Conservation (phyloP, 2,797 vertebrate species). For the Lutjanus campechanus region DNA sequence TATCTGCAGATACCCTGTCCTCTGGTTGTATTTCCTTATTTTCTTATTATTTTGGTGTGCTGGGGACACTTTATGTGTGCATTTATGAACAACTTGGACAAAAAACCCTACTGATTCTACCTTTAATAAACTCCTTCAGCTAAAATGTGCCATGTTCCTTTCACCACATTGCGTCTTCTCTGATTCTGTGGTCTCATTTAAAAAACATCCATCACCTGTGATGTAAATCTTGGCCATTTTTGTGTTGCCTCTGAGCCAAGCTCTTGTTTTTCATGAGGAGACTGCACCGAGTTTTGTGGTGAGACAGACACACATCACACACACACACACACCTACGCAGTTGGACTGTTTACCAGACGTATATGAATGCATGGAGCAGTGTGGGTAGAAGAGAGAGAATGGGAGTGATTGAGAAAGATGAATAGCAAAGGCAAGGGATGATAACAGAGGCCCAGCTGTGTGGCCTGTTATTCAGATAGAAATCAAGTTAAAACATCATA, state of each 20-base stretch:
- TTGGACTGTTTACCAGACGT: conserved; percentile 11
- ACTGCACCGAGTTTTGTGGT: neutral
- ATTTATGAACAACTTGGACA: no score
- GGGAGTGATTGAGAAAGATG: conserved; percentile 37
- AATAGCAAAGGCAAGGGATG: conserved; percentile 24
- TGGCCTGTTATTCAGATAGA: conserved; percentile 51
- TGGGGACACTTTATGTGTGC: no score
- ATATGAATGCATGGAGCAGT: conserved; percentile 2
- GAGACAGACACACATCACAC: neutral
- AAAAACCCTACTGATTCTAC: no score
- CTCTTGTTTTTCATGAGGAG: conserved; percentile 18
- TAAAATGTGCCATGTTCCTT: neutral
- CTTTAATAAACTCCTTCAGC: neutral
- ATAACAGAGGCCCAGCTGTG: conserved; percentile 37
- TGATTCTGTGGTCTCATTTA: neutral
- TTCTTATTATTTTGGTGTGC: no score
- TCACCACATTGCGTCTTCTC: neutral
- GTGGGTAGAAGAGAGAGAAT: neutral
- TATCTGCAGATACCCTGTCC: no score
- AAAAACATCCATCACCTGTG: conserved; percentile 3
- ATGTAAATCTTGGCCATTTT: neutral
- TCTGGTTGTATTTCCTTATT: no score
- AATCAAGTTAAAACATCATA: conserved; percentile 47
- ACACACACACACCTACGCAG: conserved; percentile 7
- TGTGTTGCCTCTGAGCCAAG: neutral